These are phyloP conservation scores for Amphipoea oculea DNA, from an alignment of 2,888 invertebrate genomes.

Conservation along the genomic window DNA sequence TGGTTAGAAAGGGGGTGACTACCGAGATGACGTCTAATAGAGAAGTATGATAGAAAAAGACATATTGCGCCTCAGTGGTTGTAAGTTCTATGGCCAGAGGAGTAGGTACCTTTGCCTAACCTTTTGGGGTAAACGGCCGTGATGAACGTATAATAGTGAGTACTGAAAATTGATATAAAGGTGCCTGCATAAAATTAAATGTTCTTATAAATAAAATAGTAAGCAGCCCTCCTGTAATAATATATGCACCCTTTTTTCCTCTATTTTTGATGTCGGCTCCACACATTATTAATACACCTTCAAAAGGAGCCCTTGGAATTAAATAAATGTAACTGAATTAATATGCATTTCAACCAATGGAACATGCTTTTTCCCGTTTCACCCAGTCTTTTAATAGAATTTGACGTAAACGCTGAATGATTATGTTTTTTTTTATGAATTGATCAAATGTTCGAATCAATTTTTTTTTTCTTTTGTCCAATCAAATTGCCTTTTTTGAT, in stretches of 20 bases:
- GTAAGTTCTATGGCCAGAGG: not conserved
- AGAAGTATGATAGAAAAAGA: no score
- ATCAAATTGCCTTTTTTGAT: slow-evolving; percentile 61
- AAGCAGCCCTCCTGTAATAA: not conserved
- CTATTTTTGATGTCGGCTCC: not conserved
- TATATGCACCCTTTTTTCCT: slow-evolving; percentile 25
- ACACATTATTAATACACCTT: slow-evolving; percentile 10
- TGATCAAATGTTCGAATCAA: slow-evolving; percentile 49
- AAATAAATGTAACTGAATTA: slow-evolving; percentile 23
- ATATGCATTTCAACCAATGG: not conserved
- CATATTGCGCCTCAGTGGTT: not conserved
- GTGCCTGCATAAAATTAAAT: not conserved
- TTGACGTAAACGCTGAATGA: slow-evolving; percentile 8
- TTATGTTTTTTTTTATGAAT: slow-evolving; percentile 24
- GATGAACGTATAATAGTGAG: not conserved
- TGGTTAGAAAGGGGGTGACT: no score
- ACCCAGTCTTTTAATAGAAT: not conserved
- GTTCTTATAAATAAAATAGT: not conserved
- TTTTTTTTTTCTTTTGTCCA: slow-evolving; percentile 58
- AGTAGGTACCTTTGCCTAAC: not conserved
- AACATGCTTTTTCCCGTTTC: not conserved
- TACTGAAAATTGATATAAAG: not conserved
- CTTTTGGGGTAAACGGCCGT: no score
- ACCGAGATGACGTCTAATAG: no score
- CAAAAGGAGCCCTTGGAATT: slow-evolving; percentile 7